A percentile compares a stretch with the other conserved stretches of the same genome.
Evolutionary conservation across 2,888 invertebrate genomes (phyloP).

Genomic region (Acanthoscelides obtectus): DNA sequence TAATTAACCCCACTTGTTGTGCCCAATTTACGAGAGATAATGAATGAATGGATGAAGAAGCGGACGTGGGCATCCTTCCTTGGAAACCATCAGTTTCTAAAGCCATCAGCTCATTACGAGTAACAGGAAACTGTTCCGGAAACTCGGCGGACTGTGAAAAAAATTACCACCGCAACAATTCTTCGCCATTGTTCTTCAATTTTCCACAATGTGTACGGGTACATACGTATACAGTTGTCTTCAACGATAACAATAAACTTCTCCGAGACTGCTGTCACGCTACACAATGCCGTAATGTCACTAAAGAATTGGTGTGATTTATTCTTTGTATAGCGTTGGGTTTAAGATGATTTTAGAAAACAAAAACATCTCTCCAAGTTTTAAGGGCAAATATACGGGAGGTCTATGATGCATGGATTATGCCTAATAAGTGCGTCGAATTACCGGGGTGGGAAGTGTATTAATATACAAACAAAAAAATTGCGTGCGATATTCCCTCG

Average conservation of each 20-base stretch:
- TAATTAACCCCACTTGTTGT: background rate
- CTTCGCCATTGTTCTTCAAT: background rate
- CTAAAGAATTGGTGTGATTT: background rate
- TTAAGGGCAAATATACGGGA: too few relatives aligned
- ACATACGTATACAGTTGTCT: background rate
- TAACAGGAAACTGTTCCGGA: slow-evolving; percentile 20
- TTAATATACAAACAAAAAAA: too few relatives aligned
- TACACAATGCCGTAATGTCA: background rate
- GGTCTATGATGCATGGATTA: too few relatives aligned
- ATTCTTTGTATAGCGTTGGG: background rate
- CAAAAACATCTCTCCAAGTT: too few relatives aligned
- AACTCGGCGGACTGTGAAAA: slow-evolving; percentile 19
- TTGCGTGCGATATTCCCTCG: too few relatives aligned
- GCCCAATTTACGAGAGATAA: background rate
- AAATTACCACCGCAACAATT: slow-evolving; percentile 5
- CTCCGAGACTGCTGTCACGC: background rate
- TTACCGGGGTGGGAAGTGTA: too few relatives aligned
- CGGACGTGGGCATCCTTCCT: background rate
- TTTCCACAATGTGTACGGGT: background rate
- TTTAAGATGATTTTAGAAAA: too few relatives aligned
- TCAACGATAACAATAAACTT: background rate
- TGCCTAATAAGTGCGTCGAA: too few relatives aligned
- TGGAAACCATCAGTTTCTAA: background rate
- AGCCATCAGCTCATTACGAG: background rate
- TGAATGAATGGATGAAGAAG: background rate